Evolutionary conservation across 1,140 invertebrate genomes (phyloP).

Genomic region (Drosophila lini): DNA sequence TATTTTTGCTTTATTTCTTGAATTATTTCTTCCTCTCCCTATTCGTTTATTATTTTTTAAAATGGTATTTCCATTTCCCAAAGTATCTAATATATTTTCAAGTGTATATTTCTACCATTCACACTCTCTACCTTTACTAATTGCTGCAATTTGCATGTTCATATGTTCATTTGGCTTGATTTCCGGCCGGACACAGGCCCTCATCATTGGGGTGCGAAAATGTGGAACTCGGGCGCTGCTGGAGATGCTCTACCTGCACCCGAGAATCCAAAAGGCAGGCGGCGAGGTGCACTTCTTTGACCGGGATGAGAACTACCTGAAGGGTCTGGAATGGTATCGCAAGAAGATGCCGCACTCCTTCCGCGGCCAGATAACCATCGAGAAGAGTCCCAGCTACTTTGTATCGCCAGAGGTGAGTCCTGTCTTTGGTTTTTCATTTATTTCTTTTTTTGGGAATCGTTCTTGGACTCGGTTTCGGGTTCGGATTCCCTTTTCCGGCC

Average conservation of each 20-base stretch:
- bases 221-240: constrained; percentile 96
- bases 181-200: constrained; percentile 86
- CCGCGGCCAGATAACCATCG: constrained; percentile 96
- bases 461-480: background rate
- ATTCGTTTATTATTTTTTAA: background rate
- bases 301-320: constrained; percentile 94
- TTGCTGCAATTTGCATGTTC: constrained; percentile 61
- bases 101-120: background rate
- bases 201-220: constrained; percentile 97
- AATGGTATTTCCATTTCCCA: background rate
- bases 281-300: constrained; percentile 98
- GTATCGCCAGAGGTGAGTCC: constrained; percentile 94
- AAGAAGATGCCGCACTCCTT: constrained; percentile 96
- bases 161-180: constrained; percentile 40
- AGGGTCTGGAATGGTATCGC: constrained; percentile 96
- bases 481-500: constrained; percentile 8
- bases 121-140: constrained; percentile 34
- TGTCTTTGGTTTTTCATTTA: no score
- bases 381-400: constrained; percentile 99
- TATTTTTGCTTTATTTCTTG: no score
- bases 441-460: background rate
- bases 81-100: background rate
- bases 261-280: constrained; percentile 95
- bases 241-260: constrained; percentile 97
- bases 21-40: background rate